phyloP scores from a whole-genome alignment of 2,888 invertebrate species.

The Emesis russula region DNA sequence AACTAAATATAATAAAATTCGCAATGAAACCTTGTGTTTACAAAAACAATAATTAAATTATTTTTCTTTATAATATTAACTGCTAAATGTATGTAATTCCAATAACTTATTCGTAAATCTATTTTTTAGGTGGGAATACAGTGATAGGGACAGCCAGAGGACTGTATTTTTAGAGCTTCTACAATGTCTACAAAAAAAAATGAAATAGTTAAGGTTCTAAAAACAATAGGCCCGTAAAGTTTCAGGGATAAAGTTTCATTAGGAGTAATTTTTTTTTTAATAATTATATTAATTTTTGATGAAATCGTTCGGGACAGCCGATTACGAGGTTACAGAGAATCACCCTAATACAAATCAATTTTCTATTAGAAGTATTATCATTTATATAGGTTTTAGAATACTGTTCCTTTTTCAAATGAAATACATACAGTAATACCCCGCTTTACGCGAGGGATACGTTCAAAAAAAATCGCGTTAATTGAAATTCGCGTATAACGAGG shows the following conservation, averaged over 20 bases:
- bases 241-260: not conserved
- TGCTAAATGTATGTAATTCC: constrained; percentile 53
- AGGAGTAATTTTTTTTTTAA: constrained; percentile 6
- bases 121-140: constrained; percentile 49
- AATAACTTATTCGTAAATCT: constrained; percentile 60
- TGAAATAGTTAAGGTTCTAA: not conserved
- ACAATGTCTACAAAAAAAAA: constrained; percentile 17
- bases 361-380: too few species aligned
- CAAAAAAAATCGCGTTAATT: too few species aligned
- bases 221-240: constrained; percentile 3
- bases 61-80: constrained; percentile 43
- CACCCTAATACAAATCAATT: too few species aligned
- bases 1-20: constrained; percentile 43
- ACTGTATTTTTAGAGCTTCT: constrained; percentile 57
- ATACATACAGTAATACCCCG: too few species aligned
- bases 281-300: constrained; percentile 11
- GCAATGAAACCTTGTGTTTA: constrained; percentile 24
- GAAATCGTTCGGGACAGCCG: not conserved
- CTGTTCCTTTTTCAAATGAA: too few species aligned
- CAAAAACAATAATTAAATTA: constrained; percentile 22
- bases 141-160: constrained; percentile 61
- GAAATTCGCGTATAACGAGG: too few species aligned
- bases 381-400: too few species aligned
- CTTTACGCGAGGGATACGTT: too few species aligned
- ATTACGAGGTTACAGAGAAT: not conserved